phyloP scores from a whole-genome alignment of 2,888 invertebrate species.

The Branchinecta sandiegonensis region DNA sequence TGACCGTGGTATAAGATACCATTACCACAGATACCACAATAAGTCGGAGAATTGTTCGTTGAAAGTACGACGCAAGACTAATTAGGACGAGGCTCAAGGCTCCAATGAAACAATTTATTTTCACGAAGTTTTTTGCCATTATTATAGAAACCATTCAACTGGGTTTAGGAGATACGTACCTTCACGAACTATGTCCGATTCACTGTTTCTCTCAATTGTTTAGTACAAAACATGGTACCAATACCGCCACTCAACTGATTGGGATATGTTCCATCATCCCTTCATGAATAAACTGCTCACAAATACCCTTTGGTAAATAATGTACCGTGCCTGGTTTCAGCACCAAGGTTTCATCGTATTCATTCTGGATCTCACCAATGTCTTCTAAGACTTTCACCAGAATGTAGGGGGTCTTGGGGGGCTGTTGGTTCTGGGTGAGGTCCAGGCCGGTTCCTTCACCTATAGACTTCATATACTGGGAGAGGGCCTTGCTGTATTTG shows the following conservation, averaged over 20 bases:
- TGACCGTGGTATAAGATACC: no score
- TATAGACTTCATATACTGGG: constrained; percentile 38
- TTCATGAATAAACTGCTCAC: constrained; percentile 11
- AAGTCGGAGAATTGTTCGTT: no score
- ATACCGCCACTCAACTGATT: background rate
- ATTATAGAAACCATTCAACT: no score
- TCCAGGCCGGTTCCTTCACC: constrained; percentile 34
- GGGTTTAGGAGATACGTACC: no score
- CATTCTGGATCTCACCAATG: background rate
- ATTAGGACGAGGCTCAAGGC: no score
- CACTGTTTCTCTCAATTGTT: no score
- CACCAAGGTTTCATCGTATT: constrained; percentile 16
- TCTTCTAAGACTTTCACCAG: constrained; percentile 33
- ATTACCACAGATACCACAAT: no score
- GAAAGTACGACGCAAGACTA: no score
- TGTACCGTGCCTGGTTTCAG: background rate
- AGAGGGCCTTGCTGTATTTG: constrained; percentile 29
- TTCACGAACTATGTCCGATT: no score
- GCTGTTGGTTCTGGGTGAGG: constrained; percentile 38
- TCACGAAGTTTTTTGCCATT: no score
- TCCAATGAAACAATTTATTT: no score
- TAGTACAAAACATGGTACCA: no score
- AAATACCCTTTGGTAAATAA: background rate
- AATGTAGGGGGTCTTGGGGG: constrained; percentile 39
- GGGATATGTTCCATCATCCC: constrained; percentile 8